Evolutionary conservation across 2,888 invertebrate genomes (phyloP).

Genomic region (Atherix ibis): DNA sequence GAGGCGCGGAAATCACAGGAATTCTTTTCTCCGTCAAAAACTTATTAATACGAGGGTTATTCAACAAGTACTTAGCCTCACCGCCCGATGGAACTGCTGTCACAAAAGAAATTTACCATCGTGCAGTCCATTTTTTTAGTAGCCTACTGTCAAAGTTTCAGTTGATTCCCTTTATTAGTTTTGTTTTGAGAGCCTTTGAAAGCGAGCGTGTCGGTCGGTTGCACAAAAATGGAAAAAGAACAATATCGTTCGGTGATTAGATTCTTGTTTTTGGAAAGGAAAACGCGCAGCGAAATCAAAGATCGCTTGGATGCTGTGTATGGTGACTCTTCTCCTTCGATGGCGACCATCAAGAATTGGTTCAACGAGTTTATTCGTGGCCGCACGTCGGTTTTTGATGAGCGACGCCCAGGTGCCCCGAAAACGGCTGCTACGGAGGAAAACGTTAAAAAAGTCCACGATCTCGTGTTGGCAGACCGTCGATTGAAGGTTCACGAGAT

Average conservation of each 20-base stretch:
- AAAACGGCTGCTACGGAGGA: conserved; percentile 2
- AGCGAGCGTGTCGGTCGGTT: conserved; percentile 10
- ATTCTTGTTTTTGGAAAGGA: conserved; percentile 7
- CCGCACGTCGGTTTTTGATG: conserved; percentile 6
- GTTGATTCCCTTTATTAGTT: conserved; percentile 7
- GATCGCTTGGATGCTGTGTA: conserved; percentile 5
- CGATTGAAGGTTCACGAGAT: conserved; percentile 2
- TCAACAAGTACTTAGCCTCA: neutral
- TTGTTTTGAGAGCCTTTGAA: conserved; percentile 12
- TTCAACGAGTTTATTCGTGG: conserved; percentile 4
- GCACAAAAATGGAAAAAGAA: conserved; percentile 9
- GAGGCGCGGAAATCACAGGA: too few relatives aligned
- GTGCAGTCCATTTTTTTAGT: conserved; percentile 1
- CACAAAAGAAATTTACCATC: neutral
- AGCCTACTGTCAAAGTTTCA: conserved; percentile 5
- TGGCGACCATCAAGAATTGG: conserved; percentile 6
- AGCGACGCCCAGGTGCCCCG: conserved; percentile 3
- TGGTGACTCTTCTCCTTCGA: conserved; percentile 4
- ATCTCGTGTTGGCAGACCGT: conserved; percentile 6
- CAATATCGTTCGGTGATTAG: conserved; percentile 9
- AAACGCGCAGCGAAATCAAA: conserved; percentile 5
- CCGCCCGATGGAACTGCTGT: neutral
- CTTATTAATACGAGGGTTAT: neutral
- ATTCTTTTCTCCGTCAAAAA: too few relatives aligned
- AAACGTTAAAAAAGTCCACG: conserved; percentile 4